Conservation (phyloP, 2,888 invertebrate genomes). For the Drosophila ustulata region DNA sequence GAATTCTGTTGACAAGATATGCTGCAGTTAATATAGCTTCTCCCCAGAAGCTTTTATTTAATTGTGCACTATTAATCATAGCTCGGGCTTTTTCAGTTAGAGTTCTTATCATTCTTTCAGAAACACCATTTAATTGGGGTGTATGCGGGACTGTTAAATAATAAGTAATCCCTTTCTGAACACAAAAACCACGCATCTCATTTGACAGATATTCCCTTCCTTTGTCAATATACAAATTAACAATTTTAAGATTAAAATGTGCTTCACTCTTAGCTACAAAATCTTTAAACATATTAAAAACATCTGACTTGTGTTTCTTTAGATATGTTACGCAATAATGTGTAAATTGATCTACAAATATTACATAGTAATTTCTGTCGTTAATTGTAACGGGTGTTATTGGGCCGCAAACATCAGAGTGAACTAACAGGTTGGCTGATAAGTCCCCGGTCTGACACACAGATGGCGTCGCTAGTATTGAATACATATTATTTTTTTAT, state of each 20-base stretch:
- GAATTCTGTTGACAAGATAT: too few species aligned
- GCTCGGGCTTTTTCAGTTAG: slow-evolving; percentile 5
- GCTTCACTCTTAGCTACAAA: slow-evolving; percentile 3
- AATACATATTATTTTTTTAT: too few species aligned
- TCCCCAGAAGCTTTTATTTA: slow-evolving; percentile 8
- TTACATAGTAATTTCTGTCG: not conserved
- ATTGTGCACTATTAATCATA: slow-evolving; percentile 3
- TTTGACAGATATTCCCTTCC: not conserved
- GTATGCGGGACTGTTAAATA: slow-evolving; percentile 10
- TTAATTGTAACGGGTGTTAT: not conserved
- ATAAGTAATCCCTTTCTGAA: not conserved
- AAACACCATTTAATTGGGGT: slow-evolving; percentile 14
- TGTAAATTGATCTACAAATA: not conserved
- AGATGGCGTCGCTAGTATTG: too few species aligned
- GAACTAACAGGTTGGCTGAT: too few species aligned
- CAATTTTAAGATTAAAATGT: not conserved
- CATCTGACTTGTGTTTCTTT: not conserved
- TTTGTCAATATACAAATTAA: not conserved
- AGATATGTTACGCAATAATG: not conserved
- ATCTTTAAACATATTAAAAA: not conserved
- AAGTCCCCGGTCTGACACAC: too few species aligned
- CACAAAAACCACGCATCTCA: slow-evolving; percentile 12
- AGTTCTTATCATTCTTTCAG: slow-evolving; percentile 7
- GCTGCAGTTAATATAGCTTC: slow-evolving; percentile 6
- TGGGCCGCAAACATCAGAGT: too few species aligned